Conservation (phyloP, 2,113 vertebrate species). For the Oryzias javanicus region DNA sequence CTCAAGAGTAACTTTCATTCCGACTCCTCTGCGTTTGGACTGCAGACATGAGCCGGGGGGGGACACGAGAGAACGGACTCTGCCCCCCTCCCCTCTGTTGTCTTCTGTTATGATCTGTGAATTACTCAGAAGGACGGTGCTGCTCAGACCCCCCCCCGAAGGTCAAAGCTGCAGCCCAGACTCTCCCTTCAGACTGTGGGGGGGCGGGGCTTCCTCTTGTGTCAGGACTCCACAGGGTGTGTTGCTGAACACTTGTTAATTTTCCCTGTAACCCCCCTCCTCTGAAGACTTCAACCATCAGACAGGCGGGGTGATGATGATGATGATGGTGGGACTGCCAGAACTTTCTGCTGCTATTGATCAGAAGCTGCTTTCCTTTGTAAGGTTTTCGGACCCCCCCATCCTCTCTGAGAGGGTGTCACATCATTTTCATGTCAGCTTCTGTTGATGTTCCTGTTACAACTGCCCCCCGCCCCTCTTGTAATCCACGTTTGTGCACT, state of each 20-base stretch:
- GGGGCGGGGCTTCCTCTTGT: no score
- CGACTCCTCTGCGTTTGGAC: constrained; percentile 39
- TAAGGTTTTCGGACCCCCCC: no score
- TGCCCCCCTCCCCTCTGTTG: constrained; percentile 13
- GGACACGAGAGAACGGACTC: constrained; percentile 9
- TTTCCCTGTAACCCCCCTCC: no score
- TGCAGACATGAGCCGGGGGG: constrained; percentile 27
- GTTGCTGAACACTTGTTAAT: no score
- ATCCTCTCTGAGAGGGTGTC: background rate
- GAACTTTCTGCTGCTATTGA: no score
- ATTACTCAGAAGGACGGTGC: constrained; percentile 36
- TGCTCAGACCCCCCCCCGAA: constrained; percentile 45
- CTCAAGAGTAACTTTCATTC: constrained; percentile 52
- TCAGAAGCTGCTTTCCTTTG: no score
- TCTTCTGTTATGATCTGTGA: constrained; percentile 27
- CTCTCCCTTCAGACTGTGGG: constrained; percentile 16
- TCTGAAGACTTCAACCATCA: no score
- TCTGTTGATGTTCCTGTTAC: constrained; percentile 6
- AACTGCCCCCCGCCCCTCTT: constrained; percentile 11
- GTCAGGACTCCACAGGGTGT: no score
- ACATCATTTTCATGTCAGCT: constrained; percentile 9
- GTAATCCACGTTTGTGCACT: constrained; percentile 53
- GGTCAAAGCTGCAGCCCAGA: background rate
- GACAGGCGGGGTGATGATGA: no score
- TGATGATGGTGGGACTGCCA: no score